Evolutionary conservation across 2,888 invertebrate genomes (phyloP).

Genomic region (Eueremaeus valkanovi): DNA sequence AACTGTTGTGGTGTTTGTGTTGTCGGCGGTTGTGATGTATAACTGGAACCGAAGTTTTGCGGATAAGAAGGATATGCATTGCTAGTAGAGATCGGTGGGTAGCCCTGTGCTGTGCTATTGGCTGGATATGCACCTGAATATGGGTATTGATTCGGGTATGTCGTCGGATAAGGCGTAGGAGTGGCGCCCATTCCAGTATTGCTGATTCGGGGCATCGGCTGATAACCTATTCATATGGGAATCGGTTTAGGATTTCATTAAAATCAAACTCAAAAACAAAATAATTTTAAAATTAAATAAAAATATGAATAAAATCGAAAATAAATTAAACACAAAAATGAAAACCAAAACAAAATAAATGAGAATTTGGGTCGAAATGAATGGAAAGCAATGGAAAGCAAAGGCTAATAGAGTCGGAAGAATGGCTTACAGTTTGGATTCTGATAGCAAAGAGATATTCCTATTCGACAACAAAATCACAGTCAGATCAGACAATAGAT

Average conservation of each 20-base stretch:
- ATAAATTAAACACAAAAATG: background rate
- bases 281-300: background rate
- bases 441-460: constrained; percentile 21
- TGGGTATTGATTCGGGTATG: constrained; percentile 42
- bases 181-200: constrained; percentile 48
- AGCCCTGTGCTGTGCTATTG: constrained; percentile 31
- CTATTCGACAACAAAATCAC: constrained; percentile 8
- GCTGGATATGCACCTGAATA: constrained; percentile 34
- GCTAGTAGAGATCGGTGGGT: constrained; percentile 25
- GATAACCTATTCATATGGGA: constrained; percentile 53
- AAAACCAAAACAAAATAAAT: background rate
- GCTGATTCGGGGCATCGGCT: constrained; percentile 51
- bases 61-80: constrained; percentile 38
- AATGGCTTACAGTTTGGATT: constrained; percentile 34
- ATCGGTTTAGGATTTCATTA: background rate
- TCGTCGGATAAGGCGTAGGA: constrained; percentile 43
- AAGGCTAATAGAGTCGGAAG: too few relatives aligned
- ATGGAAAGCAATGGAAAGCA: background rate
- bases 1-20: constrained; percentile 35
- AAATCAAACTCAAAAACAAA: background rate
- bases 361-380: background rate
- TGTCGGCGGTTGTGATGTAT: constrained; percentile 42
- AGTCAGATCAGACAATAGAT: background rate
- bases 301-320: background rate
- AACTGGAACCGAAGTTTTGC: constrained; percentile 37